Evolutionary conservation across 2,797 vertebrate species (phyloP).

Genomic region (Sebastolobus alascanus): DNA sequence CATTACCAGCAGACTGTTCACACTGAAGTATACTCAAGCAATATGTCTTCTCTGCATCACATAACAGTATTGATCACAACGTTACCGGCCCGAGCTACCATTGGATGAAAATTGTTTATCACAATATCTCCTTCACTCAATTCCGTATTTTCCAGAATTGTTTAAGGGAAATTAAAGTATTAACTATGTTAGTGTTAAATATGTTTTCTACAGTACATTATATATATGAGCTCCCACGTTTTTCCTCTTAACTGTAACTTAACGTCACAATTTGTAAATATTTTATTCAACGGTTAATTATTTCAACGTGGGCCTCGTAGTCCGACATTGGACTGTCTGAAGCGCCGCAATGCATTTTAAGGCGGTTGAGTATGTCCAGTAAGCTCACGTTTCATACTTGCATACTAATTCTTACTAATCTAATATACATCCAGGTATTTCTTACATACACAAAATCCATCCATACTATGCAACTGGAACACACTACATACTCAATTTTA

Average conservation of each 20-base stretch:
- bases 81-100: not conserved
- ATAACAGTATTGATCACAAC: not conserved
- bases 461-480: not conserved
- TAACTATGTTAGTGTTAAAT: not conserved
- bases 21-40: not conserved
- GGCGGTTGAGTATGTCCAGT: not conserved
- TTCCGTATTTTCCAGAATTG: not conserved
- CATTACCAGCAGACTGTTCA: not conserved
- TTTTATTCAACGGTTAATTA: not conserved
- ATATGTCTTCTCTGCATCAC: not conserved
- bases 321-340: not conserved
- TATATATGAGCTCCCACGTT: not conserved
- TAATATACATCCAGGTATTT: not conserved
- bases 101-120: not conserved
- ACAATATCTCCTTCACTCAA: not conserved
- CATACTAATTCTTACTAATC: not conserved
- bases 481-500: not conserved
- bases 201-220: not conserved
- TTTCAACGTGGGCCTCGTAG: not conserved
- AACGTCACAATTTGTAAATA: too few species aligned
- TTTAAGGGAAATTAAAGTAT: not conserved
- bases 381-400: not conserved
- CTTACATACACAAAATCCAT: not conserved
- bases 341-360: not conserved
- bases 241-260: too few species aligned